Evolutionary conservation across 2,113 vertebrate species (phyloP), one percentile per base, ranked within the genome.

Genomic region (Thinocorus orbignyianus): DNA sequence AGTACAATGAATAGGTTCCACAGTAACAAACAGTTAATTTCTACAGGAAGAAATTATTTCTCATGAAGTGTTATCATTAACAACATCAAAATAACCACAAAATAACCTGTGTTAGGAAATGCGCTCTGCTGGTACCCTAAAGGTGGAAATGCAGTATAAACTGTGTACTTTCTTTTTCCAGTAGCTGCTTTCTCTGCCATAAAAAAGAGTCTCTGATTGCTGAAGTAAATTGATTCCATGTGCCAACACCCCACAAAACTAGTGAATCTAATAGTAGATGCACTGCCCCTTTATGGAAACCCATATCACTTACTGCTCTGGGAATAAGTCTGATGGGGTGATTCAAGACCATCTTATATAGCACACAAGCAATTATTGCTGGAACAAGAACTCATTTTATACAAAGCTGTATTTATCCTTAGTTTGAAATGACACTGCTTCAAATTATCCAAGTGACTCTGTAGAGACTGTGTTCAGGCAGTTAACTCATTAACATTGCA

Each of bases 321-420:
- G 92, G 92, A 96, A 83, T 94, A 77, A 77, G 33, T 62, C 85
- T 82, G 93, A 90, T 74, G 71, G 87, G 81, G 74, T 81, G 82
- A 93, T 93, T 95, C 90, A 93, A 83, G 74, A 95, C 46, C 79
- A 62, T 95, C 88, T 93, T 81, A 77, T 15, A 51, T 3, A 90
- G 85, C 1, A 0, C 88, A 90, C 60, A 73, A 74, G 86, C 73
- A 97, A 96, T 96, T 93, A 94, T 73, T 88, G 88, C 90, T 94
- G 76, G 82, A 93, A 93, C 55, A 77, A 94, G 85, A 86, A 93
- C 51, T 55, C 80, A 88, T 90, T 96, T 95, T 33, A 77, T 70
- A 85, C 78, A 96, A 90, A 95, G 94, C 94, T 93, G 78, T 94
- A 93, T 95, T 96, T 96, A 93, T 93, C 90, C 79, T 92, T 74